Evolutionary conservation across 2,797 vertebrate genomes (phyloP), one percentile per base, ranked within the genome.

Genomic region (Ctenopoma kingsleyae): DNA sequence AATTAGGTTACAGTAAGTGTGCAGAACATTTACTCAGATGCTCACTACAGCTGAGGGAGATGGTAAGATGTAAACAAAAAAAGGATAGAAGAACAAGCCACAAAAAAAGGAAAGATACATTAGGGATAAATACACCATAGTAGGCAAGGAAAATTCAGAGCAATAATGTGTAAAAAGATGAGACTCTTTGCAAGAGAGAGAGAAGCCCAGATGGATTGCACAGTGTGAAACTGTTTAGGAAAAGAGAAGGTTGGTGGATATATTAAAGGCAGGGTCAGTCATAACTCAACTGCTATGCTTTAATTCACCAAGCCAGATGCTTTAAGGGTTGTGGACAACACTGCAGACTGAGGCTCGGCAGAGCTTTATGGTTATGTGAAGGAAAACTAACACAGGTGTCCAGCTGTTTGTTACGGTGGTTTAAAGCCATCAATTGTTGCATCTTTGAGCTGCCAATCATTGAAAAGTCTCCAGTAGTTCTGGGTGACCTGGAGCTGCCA

Each of bases 221-320:
- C 46, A 41, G 57, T 74, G 72, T 51, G 23, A 81, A 72, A 67
- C 64, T 57, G 61, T 63, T 78, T 43, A 36, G 63, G 52, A 56
- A 67, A 61, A 53, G 57, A 54, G 7, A 41, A 15, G 13, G 35
- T 36, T 67, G 51, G 15, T 74, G 36, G 51, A 53, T 36, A 59
- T 58, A 59, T 74, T 66, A 71, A n/a, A 68, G 30, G 56, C 46
- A 75, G 53, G 71, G 74, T 78, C 64, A 62, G 65, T 1, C 49
- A 63, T 49, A 43, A 53, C 52, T 74, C 55, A 43, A 30, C 38
- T 48, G 67, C 49, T 60, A 46, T 59, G 30, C 38, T 16, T 49
- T 57, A 61, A 77, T 80, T 74, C 67, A 67, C 60, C 68, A 56
- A 71, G 64, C 57, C 51, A 75, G 61, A 73, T 73, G 73, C 54